These are phyloP conservation scores for Chesias legatella DNA, from an alignment of 2,888 invertebrate genomes.

Conservation along the genomic window DNA sequence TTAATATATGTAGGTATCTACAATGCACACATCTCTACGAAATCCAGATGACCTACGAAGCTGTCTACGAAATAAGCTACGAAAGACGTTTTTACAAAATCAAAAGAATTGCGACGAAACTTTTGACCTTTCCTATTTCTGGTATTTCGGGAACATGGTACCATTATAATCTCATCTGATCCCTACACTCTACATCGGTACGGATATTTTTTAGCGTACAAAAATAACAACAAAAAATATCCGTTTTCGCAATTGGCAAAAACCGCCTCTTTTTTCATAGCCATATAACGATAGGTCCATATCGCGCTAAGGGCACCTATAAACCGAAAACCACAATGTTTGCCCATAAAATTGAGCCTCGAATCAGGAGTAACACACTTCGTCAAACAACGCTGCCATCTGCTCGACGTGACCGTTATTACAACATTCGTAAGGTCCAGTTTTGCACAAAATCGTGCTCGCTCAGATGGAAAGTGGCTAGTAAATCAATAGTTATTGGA, in stretches of 20 bases:
- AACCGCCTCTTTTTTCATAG: slow-evolving; percentile 28
- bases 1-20: no score
- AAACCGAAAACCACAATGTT: slow-evolving; percentile 43
- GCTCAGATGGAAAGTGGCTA: slow-evolving; percentile 19
- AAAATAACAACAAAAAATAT: neutral
- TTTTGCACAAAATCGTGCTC: slow-evolving; percentile 2
- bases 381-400: slow-evolving; percentile 13
- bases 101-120: no score
- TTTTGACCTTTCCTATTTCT: no score
- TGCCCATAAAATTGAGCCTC: slow-evolving; percentile 53
- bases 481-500: slow-evolving; percentile 31
- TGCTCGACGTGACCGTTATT: slow-evolving; percentile 7
- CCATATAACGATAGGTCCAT: slow-evolving; percentile 32
- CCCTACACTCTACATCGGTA: no score
- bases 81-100: no score
- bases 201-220: no score
- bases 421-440: slow-evolving; percentile 10
- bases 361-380: slow-evolving; percentile 33
- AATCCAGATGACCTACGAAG: no score
- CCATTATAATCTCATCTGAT: no score
- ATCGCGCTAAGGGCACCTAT: slow-evolving; percentile 42
- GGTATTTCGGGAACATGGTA: no score
- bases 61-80: no score
- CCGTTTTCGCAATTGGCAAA: neutral
- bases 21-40: no score